These are phyloP conservation scores for Emydocephalus ijimae DNA, from an alignment of 2,113 vertebrate genomes.

Conservation along the genomic window DNA sequence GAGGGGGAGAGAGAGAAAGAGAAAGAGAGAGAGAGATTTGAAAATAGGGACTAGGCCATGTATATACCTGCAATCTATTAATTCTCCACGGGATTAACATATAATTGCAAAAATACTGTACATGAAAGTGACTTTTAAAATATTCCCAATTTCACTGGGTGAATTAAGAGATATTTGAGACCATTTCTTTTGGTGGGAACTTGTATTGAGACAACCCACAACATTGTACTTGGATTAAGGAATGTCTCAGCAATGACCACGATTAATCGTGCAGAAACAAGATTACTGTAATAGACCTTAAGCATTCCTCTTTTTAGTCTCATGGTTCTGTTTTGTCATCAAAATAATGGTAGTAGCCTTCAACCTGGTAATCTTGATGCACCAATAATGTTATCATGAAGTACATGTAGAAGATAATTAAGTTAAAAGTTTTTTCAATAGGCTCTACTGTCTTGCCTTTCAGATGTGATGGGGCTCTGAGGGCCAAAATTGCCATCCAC, in stretches of 20 bases:
- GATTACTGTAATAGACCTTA: not conserved
- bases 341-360: not conserved
- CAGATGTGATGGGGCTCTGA: not conserved
- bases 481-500: not conserved
- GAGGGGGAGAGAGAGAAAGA: not conserved
- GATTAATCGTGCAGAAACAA: not conserved
- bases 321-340: not conserved
- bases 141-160: not conserved
- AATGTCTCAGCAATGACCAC: not conserved
- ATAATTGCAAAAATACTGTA: not conserved
- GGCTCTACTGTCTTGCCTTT: not conserved
- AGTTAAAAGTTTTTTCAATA: not conserved
- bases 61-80: not conserved
- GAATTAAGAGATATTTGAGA: not conserved
- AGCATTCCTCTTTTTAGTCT: not conserved
- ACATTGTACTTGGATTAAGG: not conserved
- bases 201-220: not conserved
- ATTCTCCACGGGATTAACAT: not conserved
- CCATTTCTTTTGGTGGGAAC: not conserved
- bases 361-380: not conserved
- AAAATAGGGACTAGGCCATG: too few relatives aligned
- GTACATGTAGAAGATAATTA: not conserved
- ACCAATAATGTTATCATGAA: not conserved
- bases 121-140: not conserved
- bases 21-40: not conserved